Evolutionary conservation across 2,797 vertebrate species (phyloP).

Genomic region (Halcyon chelicuti): DNA sequence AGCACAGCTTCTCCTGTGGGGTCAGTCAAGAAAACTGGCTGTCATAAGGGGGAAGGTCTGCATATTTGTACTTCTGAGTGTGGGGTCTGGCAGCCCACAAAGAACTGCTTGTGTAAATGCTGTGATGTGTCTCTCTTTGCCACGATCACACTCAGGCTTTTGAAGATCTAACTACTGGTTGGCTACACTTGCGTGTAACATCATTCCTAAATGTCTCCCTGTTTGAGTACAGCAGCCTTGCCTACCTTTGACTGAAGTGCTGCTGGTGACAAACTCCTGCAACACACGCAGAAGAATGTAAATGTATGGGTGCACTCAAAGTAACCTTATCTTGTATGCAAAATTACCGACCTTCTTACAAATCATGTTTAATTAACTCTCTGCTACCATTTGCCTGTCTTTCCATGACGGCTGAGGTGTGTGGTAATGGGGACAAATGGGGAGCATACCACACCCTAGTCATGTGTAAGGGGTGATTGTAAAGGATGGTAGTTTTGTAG

Average conservation of each 20-base stretch:
- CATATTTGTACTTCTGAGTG: background rate
- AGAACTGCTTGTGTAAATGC: background rate
- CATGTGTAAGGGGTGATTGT: too few species aligned
- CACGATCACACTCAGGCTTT: background rate
- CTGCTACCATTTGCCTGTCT: background rate
- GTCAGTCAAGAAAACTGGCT: background rate
- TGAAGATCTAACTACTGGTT: background rate
- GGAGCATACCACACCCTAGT: accelerated
- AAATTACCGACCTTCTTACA: background rate
- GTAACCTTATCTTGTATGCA: background rate
- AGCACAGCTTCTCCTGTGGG: background rate
- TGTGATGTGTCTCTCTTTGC: background rate
- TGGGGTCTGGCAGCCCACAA: background rate
- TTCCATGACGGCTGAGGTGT: background rate
- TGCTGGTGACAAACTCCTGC: background rate
- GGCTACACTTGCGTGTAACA: accelerated
- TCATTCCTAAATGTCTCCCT: background rate
- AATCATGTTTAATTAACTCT: background rate
- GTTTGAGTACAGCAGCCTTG: background rate
- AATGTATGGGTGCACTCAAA: accelerated
- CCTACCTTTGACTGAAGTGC: background rate
- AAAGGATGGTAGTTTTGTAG: background rate
- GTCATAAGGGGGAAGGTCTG: background rate
- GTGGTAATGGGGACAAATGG: background rate
- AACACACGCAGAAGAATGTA: background rate